Conservation (phyloP, 2,797 vertebrate species). For the Coccyzus lansbergi region DNA sequence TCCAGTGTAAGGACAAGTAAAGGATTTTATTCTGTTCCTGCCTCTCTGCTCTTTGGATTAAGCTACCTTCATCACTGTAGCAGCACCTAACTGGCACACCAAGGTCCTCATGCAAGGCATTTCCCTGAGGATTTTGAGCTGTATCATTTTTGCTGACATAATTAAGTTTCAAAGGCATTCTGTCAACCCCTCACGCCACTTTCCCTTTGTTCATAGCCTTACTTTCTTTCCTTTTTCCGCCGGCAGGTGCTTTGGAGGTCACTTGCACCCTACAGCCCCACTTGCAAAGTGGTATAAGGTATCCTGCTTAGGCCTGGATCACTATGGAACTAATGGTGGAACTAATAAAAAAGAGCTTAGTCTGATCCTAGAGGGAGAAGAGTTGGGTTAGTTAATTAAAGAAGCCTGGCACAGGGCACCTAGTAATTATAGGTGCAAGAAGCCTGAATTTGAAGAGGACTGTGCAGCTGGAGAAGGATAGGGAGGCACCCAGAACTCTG, state of each 20-base stretch:
- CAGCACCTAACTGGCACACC: not conserved
- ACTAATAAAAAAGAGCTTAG: slow-evolving; percentile 72
- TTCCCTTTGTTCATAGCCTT: not conserved
- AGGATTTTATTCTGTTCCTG: not conserved
- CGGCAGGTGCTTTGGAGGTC: slow-evolving; percentile 53
- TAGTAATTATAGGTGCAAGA: slow-evolving; percentile 84
- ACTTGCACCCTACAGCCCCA: slow-evolving; percentile 46
- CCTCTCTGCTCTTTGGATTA: not conserved
- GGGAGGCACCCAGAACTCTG: slow-evolving; percentile 75
- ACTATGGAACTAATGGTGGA: slow-evolving; percentile 62
- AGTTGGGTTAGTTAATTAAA: slow-evolving; percentile 83
- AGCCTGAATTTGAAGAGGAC: slow-evolving; percentile 80
- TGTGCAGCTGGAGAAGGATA: slow-evolving; percentile 77
- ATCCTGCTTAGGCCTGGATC: slow-evolving; percentile 38
- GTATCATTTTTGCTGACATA: not conserved
- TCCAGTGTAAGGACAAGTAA: not conserved
- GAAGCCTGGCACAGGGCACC: slow-evolving; percentile 78
- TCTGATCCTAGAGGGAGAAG: slow-evolving; percentile 78
- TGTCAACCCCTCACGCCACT: not conserved
- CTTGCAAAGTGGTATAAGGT: slow-evolving; percentile 26
- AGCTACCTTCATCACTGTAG: not conserved
- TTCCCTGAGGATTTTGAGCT: not conserved
- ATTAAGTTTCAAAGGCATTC: not conserved
- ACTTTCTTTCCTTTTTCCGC: not conserved
- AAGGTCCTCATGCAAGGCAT: not conserved